Base-by-base conservation (phyloP, 2,888 invertebrate species). In the Spicauda simplicius region DNA sequence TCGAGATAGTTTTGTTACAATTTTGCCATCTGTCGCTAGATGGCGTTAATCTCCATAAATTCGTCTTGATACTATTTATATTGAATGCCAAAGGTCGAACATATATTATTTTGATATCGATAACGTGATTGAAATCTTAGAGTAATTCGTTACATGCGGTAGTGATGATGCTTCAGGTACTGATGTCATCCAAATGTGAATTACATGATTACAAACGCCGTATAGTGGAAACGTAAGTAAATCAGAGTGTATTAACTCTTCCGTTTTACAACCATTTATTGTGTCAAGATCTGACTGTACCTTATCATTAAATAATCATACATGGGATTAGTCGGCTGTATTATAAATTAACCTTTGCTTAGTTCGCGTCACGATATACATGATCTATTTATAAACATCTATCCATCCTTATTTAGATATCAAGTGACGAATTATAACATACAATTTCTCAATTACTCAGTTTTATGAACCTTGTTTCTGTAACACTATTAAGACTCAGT, bases 221-320 rank as follows among this genome's bases (percentile, higher is more conserved):
- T 14, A 41, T 14, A 41, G 14, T 14, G 33, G 11, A 25, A 41
- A 52, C 18, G 50, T 33, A 50, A 60, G 53, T 53, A 20, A 45
- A 58, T 12, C 45, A 61, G 53, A 20, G 61, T 18, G 52, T 52
- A 37, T 37, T 61, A 61, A 37, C 53, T 37, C 60, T 37, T 52
- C 60, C 60, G 30, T 14, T 37, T 41, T 18, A 25, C 5, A 25
- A 25, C 11, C 16, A 37, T 6, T 18, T 37, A 41, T 55, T 56
- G 41, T 41, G 41, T 41, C 41, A 41, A 14, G 41, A 14, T n/a
- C 25, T 14, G 41, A 33, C 33, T 41, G 41, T 14, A 41, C 2
- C 14, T 12, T 41, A 41, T 41, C 14, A 25, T 25, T 25, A 41
- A 14, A 41, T 41, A 14, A 41, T 41, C 14, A 41, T 8, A 37